phyloP scores from a whole-genome alignment of 1,140 invertebrate genomes.

The Psix sp. region DNA sequence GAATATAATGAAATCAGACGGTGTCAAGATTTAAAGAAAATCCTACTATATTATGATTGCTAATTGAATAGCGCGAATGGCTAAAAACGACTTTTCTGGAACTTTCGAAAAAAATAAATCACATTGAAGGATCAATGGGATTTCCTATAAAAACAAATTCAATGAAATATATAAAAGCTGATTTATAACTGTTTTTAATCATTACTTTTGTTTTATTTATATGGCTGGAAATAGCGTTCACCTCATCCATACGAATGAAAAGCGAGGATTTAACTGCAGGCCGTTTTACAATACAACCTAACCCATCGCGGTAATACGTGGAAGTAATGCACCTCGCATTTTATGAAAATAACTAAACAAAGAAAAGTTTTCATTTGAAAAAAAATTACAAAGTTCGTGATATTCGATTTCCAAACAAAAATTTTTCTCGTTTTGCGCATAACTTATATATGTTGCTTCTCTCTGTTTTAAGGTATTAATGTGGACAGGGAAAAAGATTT shows the following conservation, averaged over 20 bases:
- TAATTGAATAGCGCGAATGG: no score
- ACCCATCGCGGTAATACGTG: slow-evolving; percentile 25
- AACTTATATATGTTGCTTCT: slow-evolving; percentile 6
- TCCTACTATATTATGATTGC: no score
- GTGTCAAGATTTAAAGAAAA: no score
- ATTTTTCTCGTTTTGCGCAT: neutral
- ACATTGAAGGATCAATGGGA: no score
- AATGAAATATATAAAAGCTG: slow-evolving; percentile 6
- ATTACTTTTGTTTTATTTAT: slow-evolving; percentile 40
- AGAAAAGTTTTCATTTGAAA: slow-evolving; percentile 25
- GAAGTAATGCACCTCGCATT: slow-evolving; percentile 36
- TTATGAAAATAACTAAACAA: slow-evolving; percentile 48
- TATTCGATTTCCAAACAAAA: neutral
- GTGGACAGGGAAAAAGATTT: slow-evolving; percentile 3
- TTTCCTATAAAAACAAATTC: no score
- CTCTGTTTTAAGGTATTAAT: neutral
- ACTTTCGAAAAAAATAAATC: no score
- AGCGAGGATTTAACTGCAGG: slow-evolving; percentile 30
- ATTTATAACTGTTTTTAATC: slow-evolving; percentile 13
- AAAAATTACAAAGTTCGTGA: slow-evolving; percentile 3
- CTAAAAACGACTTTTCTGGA: no score
- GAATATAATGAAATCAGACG: no score
- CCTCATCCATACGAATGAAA: slow-evolving; percentile 43
- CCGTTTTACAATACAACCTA: slow-evolving; percentile 36
- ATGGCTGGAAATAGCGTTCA: slow-evolving; percentile 12